Conservation (phyloP, 1,140 invertebrate species). For the Pogonomyrmex californicus region DNA sequence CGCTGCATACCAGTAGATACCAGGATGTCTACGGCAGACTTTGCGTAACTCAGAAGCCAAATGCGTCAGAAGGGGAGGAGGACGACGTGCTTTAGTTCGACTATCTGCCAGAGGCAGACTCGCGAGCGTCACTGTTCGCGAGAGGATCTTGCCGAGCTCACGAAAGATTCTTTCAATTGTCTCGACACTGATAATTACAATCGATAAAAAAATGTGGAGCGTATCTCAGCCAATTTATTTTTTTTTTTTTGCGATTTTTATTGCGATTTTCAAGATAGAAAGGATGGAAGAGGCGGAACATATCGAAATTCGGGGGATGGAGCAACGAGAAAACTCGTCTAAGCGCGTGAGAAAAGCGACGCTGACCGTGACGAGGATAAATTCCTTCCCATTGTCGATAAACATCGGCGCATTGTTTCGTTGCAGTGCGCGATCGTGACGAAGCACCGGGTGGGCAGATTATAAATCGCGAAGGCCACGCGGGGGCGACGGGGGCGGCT, state of each 20-base stretch:
- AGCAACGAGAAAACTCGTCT: neutral
- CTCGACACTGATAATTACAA: neutral
- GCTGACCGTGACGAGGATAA: conserved; percentile 24
- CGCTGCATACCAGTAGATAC: conserved; percentile 66
- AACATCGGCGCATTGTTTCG: conserved; percentile 61
- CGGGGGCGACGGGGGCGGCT: conserved; percentile 54
- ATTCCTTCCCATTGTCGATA: conserved; percentile 51
- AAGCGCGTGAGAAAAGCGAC: conserved; percentile 7
- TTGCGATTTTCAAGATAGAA: neutral
- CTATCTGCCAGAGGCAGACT: conserved; percentile 70
- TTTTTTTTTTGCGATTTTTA: neutral
- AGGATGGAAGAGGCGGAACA: neutral
- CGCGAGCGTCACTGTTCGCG: neutral
- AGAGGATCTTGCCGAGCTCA: neutral
- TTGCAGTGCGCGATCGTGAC: conserved; percentile 72
- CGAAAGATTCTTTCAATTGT: conserved; percentile 47
- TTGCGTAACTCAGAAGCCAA: conserved; percentile 77
- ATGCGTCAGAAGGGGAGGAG: conserved; percentile 70
- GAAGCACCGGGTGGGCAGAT: conserved; percentile 75
- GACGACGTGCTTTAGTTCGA: conserved; percentile 66
- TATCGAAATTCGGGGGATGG: neutral
- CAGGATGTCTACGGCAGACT: conserved; percentile 77
- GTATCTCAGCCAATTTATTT: neutral
- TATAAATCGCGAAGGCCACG: conserved; percentile 80
- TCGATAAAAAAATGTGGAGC: neutral